Conservation (phyloP, 2,113 vertebrate genomes). For the Micromys minutus region DNA sequence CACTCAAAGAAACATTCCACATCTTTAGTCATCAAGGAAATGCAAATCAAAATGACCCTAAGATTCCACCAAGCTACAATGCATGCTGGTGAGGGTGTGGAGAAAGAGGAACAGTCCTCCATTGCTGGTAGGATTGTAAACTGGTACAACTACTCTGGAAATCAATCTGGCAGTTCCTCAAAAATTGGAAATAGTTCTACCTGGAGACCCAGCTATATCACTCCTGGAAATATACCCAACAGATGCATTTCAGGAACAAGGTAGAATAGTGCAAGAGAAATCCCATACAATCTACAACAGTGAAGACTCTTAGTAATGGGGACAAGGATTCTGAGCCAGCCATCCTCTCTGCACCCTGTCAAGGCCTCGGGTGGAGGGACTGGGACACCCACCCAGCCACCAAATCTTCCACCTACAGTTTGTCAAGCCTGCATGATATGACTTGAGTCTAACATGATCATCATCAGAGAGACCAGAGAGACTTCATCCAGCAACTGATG, state of each 20-base stretch:
- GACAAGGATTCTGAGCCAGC: background rate
- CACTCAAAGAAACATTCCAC: too few relatives aligned
- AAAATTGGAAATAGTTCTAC: too few relatives aligned
- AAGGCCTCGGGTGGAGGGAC: background rate
- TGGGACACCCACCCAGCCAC: background rate
- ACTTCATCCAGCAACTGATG: background rate
- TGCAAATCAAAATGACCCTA: too few relatives aligned
- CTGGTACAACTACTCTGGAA: too few relatives aligned
- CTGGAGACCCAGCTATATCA: too few relatives aligned
- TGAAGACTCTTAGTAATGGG: background rate
- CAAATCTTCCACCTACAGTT: background rate
- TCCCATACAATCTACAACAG: background rate
- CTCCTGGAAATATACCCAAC: too few relatives aligned
- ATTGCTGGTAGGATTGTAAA: too few relatives aligned
- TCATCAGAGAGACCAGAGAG: background rate
- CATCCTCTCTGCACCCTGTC: background rate
- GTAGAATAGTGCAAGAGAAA: background rate
- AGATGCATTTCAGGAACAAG: background rate
- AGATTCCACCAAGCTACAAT: too few relatives aligned
- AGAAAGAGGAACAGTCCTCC: too few relatives aligned
- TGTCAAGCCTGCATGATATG: background rate
- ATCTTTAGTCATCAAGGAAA: too few relatives aligned
- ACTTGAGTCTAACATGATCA: background rate
- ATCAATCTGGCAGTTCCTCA: too few relatives aligned
- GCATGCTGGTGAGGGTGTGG: too few relatives aligned